Base-by-base conservation (phyloP, 2,888 invertebrate species). In the Scaptomyza cyrtandrae region DNA sequence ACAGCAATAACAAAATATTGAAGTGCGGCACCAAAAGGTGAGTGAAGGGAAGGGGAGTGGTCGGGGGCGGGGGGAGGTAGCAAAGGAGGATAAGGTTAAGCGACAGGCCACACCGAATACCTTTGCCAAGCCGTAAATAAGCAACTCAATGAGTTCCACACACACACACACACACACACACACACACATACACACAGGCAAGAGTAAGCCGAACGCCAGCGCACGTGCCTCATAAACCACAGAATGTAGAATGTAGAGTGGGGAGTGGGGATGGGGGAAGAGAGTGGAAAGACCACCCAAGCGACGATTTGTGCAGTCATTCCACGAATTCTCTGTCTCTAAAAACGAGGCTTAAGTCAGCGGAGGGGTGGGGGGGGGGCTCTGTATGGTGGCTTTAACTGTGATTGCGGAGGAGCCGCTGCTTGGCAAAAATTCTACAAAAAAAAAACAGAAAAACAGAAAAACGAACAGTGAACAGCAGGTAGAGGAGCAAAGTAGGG, bases 151-250 rank as follows among this genome's bases (percentile, higher is more conserved):
- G 88, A 88, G 88, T 87, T 84, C 82, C 68, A 85, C 41, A 41
- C 41, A n/a, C n/a, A n/a, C n/a, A n/a, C n/a, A n/a, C n/a, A n/a
- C n/a, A n/a, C n/a, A n/a, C n/a, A 41, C 41, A 41, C 9, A 41
- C 16, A 41, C 41, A 9, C 14, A 39, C 39, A 39, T 9, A 39
- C 14, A 39, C 14, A 14, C 72, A 69, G 67, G 64, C 71, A 33
- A 10, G 10, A 9, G 75, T 75, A 77, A 77, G 77, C 76, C 77
- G 75, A 81, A 86, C 80, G 81, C 82, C 88, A 88, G 88, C 86
- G 83, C 83, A 83, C 88, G 83, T 83, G 83, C 83, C 83, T 77
- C 83, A 82, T 85, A 87, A 83, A 87, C 82, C 88, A 87, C 76
- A 65, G 63, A 65, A 65, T 52, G n/a, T 4, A 6, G 53, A 27